Base-by-base conservation (phyloP, 2,113 vertebrate species). In the Labeo rohita region DNA sequence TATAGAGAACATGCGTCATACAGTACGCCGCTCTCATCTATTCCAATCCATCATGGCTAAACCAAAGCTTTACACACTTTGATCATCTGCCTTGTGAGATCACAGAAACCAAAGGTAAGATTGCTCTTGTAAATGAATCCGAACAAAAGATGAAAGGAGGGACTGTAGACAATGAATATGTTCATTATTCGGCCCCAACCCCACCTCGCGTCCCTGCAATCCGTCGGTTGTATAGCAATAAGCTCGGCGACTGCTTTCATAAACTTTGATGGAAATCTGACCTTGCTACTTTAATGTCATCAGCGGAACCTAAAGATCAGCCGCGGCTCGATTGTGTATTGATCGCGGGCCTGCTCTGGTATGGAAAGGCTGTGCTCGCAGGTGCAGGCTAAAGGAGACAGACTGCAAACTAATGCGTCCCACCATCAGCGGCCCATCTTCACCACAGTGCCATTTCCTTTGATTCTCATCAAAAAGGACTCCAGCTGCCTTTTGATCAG, bases 251-350 rank as follows among this genome's bases (percentile, higher is more conserved):
- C 54, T 23, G 84, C 54, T 87, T 85, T 82, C 43, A 89, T 87
- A 89, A 68, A 76, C 83, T 88, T 90, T 85, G 76, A 86, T 87
- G 70, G 87, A 91, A 87, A 87, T 88, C 85, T 84, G 83, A 90
- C 84, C 84, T 75, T 82, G 77, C 34, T 21, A 8, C 83, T 73
- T 88, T 86, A 89, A 82, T 89, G 84, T 89, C 70, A 84, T 84
- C 47, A 68, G 82, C 43, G 54, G 72, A 89, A 87, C 85, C 61
- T 73, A 83, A 90, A 88, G 87, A 87, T 89, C 85, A 85, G 78
- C 49, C 36, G 13, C 86, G 81, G 74, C 86, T 86, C 80, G 88
- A 87, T 80, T 81, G 56, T 21, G 80, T 86, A 90, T 90, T 72
- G 89, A 92, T 87, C 39, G 63, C 8, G 39, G 72, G 21, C 52